Base-by-base conservation (phyloP, 2,113 vertebrate species). In the Tetraodon nigroviridis region DNA sequence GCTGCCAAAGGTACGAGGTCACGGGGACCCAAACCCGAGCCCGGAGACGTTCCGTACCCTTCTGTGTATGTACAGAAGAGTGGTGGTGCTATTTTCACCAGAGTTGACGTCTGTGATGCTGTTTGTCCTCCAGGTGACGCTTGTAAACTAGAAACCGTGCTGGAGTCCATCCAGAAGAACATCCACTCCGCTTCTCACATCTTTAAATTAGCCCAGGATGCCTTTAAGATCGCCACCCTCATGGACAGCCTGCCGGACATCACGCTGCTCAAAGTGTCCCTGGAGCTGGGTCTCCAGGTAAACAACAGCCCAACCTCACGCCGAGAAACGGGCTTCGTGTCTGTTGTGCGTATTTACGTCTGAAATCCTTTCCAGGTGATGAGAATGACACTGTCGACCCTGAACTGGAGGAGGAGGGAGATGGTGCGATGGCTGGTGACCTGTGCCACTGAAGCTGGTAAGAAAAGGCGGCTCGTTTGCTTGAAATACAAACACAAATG, bases 231-330 rank as follows among this genome's bases (percentile, higher is more conserved):
- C 27, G 81, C 84, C 66, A 86, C 84, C 0, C 73, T 86, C 18
- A 86, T 86, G 77, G 84, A 86, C 76, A 82, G 77, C 61, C 77
- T 86, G 70, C 84, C 77, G 0, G 84, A 86, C 64, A 56, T 86
- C 70, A 86, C 81, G 7, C 77, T 86, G 67, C 84, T 86, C 68
- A 86, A 86, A 59, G 84, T 86, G 10, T 86, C 84, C 32, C 77
- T 86, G 77, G 84, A 86, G 84, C 77, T 86, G 75, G 84, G 84
- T 50, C 84, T 86, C 24, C 84, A 86, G 81, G 84, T 84, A 70
- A 49, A 32, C 16, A 6, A 22, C 15, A 55, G 51, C 20, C 8
- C 14, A 17, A 0, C 18, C 14, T 18, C 10, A 40, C 10, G 21
- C 53, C 19, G 12, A 46, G 2, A 55, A 4, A 19, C 2, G 46